Percentiles rank a stretch among this genome's conserved stretches.
Conservation (phyloP, 2,888 invertebrate species). For the Anorthoa munda region DNA sequence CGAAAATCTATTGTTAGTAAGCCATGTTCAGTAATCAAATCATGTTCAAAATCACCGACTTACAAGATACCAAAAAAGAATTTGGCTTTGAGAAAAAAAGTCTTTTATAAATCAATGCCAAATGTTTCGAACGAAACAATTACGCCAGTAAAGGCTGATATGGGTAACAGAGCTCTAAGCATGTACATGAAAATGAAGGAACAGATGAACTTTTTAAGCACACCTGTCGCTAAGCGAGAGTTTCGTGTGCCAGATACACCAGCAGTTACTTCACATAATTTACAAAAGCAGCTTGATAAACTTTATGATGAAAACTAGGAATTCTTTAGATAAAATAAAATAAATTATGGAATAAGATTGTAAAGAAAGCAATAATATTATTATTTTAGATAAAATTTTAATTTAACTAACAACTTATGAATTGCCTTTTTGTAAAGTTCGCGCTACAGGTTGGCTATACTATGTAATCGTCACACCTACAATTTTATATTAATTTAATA, state of each 20-base stretch:
- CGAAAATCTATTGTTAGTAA: slow-evolving; percentile 65
- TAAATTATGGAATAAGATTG: slow-evolving; percentile 23
- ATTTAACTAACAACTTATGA: slow-evolving; percentile 37
- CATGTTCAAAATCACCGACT: slow-evolving; percentile 78
- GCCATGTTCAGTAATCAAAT: slow-evolving; percentile 78
- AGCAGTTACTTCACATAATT: slow-evolving; percentile 81
- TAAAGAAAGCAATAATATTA: slow-evolving; percentile 40
- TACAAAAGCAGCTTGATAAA: slow-evolving; percentile 84
- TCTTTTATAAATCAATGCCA: slow-evolving; percentile 82
- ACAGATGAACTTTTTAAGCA: slow-evolving; percentile 83
- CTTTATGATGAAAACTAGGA: slow-evolving; percentile 78
- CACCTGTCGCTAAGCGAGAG: slow-evolving; percentile 76
- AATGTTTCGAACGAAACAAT: slow-evolving; percentile 72
- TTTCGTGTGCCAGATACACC: slow-evolving; percentile 78
- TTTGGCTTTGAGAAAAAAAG: slow-evolving; percentile 79
- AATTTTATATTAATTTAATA: slow-evolving; percentile 8
- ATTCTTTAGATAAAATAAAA: slow-evolving; percentile 25
- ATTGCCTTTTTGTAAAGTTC: slow-evolving; percentile 38
- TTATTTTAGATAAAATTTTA: slow-evolving; percentile 39
- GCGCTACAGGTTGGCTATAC: slow-evolving; percentile 67
- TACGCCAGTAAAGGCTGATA: slow-evolving; percentile 74
- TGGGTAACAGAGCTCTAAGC: slow-evolving; percentile 76
- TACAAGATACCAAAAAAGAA: slow-evolving; percentile 86
- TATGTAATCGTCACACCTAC: slow-evolving; percentile 11
- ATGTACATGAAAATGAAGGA: slow-evolving; percentile 87